Percentiles rank a stretch among this genome's conserved stretches.
These are phyloP conservation scores for Nematopogon swammerdamellus DNA, from an alignment of 2,888 invertebrate genomes.

Conservation along the genomic window DNA sequence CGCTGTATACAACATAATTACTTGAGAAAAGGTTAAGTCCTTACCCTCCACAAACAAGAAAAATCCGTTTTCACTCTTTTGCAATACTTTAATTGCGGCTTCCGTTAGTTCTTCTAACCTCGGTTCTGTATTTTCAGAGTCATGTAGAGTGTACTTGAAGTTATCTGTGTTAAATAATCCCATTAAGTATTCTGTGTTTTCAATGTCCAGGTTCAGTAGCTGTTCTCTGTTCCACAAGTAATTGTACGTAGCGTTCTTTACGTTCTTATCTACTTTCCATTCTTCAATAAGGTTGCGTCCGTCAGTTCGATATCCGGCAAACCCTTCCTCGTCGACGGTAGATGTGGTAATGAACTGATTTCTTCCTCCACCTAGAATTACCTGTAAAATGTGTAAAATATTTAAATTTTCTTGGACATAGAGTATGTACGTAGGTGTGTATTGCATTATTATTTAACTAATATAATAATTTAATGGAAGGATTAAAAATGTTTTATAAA, in stretches of 20 bases:
- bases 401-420: no score
- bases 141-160: slow-evolving; percentile 43
- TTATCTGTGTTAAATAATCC: slow-evolving; percentile 43
- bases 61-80: slow-evolving; percentile 54
- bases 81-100: slow-evolving; percentile 55
- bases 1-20: no score
- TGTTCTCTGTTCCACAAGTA: slow-evolving; percentile 50
- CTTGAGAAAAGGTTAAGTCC: no score
- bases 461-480: no score
- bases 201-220: slow-evolving; percentile 34
- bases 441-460: no score
- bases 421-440: not conserved
- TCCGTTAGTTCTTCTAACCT: slow-evolving; percentile 61
- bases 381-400: slow-evolving; percentile 7
- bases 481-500: no score
- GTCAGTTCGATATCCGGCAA: slow-evolving; percentile 46
- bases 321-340: slow-evolving; percentile 35
- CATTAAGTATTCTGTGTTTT: slow-evolving; percentile 39
- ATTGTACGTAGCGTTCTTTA: slow-evolving; percentile 15
- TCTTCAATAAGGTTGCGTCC: slow-evolving; percentile 57
- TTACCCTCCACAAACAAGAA: slow-evolving; percentile 58
- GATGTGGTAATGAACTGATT: slow-evolving; percentile 41
- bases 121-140: slow-evolving; percentile 37
- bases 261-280: slow-evolving; percentile 45
- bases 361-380: slow-evolving; percentile 59